These are phyloP conservation scores for Trypoxylon attenuatum DNA, from an alignment of 2,888 invertebrate species.

Conservation along the genomic window DNA sequence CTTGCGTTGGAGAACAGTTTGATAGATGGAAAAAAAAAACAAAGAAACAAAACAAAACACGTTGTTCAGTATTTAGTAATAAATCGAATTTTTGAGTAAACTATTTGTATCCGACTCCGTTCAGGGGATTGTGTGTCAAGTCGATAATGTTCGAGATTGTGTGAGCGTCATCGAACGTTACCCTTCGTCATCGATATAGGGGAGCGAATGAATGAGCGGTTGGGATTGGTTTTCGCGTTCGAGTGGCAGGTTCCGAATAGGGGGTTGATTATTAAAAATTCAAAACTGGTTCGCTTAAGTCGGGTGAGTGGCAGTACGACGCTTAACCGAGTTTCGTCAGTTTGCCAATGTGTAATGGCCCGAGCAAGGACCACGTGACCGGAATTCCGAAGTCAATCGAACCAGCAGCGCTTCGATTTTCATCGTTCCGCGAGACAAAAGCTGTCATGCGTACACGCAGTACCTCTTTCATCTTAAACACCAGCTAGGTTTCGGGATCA, in stretches of 20 bases:
- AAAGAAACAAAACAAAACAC: no score
- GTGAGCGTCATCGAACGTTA: neutral
- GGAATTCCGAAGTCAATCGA: slow-evolving; percentile 11
- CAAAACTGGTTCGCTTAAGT: slow-evolving; percentile 20
- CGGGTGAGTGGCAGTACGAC: neutral
- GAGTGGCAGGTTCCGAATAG: neutral
- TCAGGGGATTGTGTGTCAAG: no score
- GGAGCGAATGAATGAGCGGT: neutral
- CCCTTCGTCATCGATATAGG: neutral
- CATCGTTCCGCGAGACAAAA: neutral
- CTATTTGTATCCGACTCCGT: no score
- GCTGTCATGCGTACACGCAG: neutral
- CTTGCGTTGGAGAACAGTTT: neutral
- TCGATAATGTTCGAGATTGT: no score
- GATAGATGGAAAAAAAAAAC: no score
- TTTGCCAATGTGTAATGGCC: slow-evolving; percentile 20
- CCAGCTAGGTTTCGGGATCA: no score
- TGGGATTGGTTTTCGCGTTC: neutral
- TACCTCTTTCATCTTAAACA: neutral
- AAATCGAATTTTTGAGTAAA: no score
- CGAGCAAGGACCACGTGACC: slow-evolving; percentile 28
- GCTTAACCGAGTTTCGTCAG: slow-evolving; percentile 17
- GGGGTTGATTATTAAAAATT: neutral
- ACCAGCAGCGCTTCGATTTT: neutral
- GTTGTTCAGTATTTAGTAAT: no score